Evolutionary conservation across 2,888 invertebrate species (phyloP).

Genomic region (Heliconius ethilla): DNA sequence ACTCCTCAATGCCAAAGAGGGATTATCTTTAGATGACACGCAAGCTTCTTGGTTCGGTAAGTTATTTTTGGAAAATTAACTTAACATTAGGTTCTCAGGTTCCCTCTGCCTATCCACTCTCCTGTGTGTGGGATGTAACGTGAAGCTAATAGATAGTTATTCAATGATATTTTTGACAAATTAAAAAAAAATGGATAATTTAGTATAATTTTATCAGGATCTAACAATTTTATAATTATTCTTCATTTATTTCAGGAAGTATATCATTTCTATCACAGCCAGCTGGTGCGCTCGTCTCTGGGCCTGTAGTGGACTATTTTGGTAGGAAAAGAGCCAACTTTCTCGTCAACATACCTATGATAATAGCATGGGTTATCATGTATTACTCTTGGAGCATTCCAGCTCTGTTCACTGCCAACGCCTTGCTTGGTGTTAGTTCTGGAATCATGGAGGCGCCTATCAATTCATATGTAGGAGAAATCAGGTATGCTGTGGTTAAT

Average conservation of each 20-base stretch:
- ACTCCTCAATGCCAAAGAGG: conserved; percentile 70
- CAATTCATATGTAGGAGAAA: conserved; percentile 82
- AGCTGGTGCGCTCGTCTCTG: conserved; percentile 79
- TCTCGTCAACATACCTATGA: conserved; percentile 79
- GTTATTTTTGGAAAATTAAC: conserved; percentile 31
- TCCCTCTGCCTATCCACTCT: too few species aligned
- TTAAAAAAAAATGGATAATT: background rate
- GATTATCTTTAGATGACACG: conserved; percentile 70
- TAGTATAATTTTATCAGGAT: background rate
- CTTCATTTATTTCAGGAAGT: conserved; percentile 70
- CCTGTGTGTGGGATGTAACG: too few species aligned
- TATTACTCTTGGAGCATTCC: conserved; percentile 73
- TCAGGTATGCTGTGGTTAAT: conserved; percentile 62
- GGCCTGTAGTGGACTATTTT: conserved; percentile 78
- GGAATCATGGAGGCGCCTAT: conserved; percentile 84
- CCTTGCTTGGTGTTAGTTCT: conserved; percentile 78
- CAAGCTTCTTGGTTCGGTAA: conserved; percentile 84
- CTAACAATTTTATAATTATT: background rate
- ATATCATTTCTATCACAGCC: conserved; percentile 81
- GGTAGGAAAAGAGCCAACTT: conserved; percentile 81
- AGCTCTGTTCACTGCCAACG: conserved; percentile 74
- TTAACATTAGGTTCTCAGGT: too few species aligned
- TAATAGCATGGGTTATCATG: conserved; percentile 80
- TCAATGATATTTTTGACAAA: too few species aligned
- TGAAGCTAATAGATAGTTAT: too few species aligned